These are phyloP conservation scores for Xenopus borealis DNA, from an alignment of 2,113 vertebrate genomes.

Conservation along the genomic window DNA sequence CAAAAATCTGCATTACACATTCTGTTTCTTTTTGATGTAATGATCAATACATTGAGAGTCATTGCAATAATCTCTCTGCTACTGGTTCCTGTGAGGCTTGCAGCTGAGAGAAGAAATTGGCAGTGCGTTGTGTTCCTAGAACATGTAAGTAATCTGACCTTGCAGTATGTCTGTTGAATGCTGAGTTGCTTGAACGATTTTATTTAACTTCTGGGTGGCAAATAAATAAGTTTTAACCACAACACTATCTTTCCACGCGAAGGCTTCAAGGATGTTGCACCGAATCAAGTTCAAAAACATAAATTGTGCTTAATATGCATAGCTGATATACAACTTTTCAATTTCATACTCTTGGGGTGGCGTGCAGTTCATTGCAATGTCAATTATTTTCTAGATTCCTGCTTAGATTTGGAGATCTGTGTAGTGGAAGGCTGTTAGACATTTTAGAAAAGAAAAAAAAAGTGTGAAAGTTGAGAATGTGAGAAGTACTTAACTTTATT, in stretches of 20 bases:
- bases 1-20: too few relatives aligned
- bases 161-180: constrained; percentile 31
- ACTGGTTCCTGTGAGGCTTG: constrained; percentile 29
- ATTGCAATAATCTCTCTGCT: constrained; percentile 9
- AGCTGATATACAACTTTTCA: too few relatives aligned
- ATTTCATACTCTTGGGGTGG: too few relatives aligned
- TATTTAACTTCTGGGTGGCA: constrained; percentile 43
- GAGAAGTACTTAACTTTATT: too few relatives aligned
- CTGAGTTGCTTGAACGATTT: constrained; percentile 2
- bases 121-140: constrained; percentile 24
- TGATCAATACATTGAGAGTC: constrained; percentile 22
- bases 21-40: too few relatives aligned
- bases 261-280: background rate
- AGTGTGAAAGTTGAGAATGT: too few relatives aligned
- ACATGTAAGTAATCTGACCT: constrained; percentile 36
- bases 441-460: too few relatives aligned
- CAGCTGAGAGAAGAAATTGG: constrained; percentile 31
- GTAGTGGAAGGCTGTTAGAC: too few relatives aligned
- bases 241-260: constrained; percentile 7
- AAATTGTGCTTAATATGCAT: background rate
- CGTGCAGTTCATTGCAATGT: too few relatives aligned
- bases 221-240: constrained; percentile 31
- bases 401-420: too few relatives aligned
- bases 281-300: background rate
- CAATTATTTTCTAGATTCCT: too few relatives aligned